Evolutionary conservation across 2,888 invertebrate genomes (phyloP).

Genomic region (Pyrrhia umbra): DNA sequence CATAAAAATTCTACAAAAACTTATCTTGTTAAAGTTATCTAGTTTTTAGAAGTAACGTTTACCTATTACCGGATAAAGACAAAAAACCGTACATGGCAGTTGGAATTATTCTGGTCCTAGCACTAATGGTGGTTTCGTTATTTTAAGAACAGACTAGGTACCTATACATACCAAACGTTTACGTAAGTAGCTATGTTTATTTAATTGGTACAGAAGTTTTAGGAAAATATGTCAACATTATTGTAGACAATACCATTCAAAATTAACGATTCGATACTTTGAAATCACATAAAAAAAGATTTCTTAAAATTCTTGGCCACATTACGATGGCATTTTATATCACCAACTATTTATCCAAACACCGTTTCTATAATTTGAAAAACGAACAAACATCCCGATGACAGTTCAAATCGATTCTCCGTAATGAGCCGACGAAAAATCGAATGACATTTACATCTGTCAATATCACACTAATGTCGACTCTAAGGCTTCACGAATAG

Average conservation of each 20-base stretch:
- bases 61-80: constrained; percentile 20
- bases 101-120: constrained; percentile 25
- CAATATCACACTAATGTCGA: constrained; percentile 59
- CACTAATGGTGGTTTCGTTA: constrained; percentile 24
- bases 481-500: constrained; percentile 59
- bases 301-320: constrained; percentile 23
- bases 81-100: constrained; percentile 37
- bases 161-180: neutral
- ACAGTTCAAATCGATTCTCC: constrained; percentile 72
- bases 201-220: neutral
- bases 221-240: neutral
- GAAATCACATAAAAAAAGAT: constrained; percentile 10
- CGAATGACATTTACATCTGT: constrained; percentile 67
- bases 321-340: constrained; percentile 35
- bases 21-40: constrained; percentile 46
- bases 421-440: constrained; percentile 73
- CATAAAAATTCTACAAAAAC: constrained; percentile 39
- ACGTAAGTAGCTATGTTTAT: neutral
- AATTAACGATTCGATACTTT: constrained; percentile 13
- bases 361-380: constrained; percentile 56
- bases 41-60: constrained; percentile 31
- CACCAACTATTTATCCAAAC: constrained; percentile 55
- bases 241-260: constrained; percentile 7
- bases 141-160: neutral
- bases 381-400: constrained; percentile 65